These are phyloP conservation scores for Acipenser oxyrinchus DNA, from an alignment of 2,797 vertebrate genomes.

Conservation along the genomic window DNA sequence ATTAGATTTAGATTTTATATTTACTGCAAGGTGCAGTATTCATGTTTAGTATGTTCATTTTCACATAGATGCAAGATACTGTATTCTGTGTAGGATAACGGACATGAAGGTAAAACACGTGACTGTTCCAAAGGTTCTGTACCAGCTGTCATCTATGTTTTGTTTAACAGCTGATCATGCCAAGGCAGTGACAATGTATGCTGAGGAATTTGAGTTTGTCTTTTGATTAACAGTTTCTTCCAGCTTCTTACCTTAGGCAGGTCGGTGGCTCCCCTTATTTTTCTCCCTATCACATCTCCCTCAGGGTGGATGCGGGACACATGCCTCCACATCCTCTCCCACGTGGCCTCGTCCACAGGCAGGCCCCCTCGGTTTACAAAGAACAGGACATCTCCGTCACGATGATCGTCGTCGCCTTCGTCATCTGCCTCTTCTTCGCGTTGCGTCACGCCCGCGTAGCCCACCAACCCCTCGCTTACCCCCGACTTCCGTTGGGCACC, in stretches of 20 bases:
- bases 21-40: too few species aligned
- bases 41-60: too few species aligned
- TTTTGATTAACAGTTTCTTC: too few species aligned
- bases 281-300: constrained; percentile 65
- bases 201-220: too few species aligned
- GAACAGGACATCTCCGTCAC: constrained; percentile 87
- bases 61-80: too few species aligned
- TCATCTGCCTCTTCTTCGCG: constrained; percentile 85
- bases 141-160: too few species aligned
- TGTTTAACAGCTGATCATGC: too few species aligned
- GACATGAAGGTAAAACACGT: too few species aligned
- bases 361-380: constrained; percentile 87
- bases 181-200: too few species aligned
- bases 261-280: constrained; percentile 74
- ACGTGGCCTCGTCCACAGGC: constrained; percentile 85
- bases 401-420: constrained; percentile 84
- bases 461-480: neutral
- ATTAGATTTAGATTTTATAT: too few species aligned
- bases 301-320: constrained; percentile 84
- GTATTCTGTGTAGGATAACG: too few species aligned
- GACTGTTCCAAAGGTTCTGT: too few species aligned
- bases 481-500: constrained; percentile 47
- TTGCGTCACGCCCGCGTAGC: constrained; percentile 48
- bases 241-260: constrained; percentile 80
- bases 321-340: constrained; percentile 96